Percentiles rank a stretch among this genome's conserved stretches.
phyloP scores from a whole-genome alignment of 2,113 vertebrate species.

The Physeter macrocephalus region DNA sequence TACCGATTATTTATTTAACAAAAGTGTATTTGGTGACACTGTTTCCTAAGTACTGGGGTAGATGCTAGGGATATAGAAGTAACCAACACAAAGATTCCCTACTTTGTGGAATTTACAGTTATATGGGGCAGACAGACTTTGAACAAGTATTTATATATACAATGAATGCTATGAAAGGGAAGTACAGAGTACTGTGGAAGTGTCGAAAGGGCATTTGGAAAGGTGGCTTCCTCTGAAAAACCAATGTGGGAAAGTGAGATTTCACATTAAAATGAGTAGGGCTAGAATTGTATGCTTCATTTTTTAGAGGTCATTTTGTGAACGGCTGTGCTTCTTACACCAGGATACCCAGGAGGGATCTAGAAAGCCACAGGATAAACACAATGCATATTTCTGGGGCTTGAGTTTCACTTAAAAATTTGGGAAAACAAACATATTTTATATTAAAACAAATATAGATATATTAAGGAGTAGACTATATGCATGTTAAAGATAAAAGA shows the following conservation, averaged over 20 bases:
- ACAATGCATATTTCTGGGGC: conserved; percentile 35
- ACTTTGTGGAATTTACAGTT: background rate
- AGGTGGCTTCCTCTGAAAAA: conserved; percentile 32
- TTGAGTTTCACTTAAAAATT: conserved; percentile 57
- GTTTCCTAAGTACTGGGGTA: background rate
- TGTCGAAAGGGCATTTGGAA: background rate
- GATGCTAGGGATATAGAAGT: background rate
- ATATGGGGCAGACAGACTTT: background rate
- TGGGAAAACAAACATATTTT: conserved; percentile 67
- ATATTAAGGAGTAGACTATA: conserved; percentile 23
- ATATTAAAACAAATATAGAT: conserved; percentile 68
- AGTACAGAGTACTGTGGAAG: background rate
- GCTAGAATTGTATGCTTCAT: background rate
- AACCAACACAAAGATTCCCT: background rate
- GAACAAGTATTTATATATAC: background rate
- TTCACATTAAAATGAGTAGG: conserved; percentile 52
- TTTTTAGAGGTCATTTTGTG: background rate
- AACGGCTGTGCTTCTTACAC: background rate
- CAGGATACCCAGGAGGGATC: background rate
- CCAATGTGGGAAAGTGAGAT: conserved; percentile 51
- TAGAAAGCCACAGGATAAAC: conserved; percentile 40
- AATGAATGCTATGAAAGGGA: background rate
- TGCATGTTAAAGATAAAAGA: conserved; percentile 71
- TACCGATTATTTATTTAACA: background rate
- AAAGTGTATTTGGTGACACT: background rate